phyloP scores from a whole-genome alignment of 2,113 vertebrate species.

The Neopipo cinnamomea region DNA sequence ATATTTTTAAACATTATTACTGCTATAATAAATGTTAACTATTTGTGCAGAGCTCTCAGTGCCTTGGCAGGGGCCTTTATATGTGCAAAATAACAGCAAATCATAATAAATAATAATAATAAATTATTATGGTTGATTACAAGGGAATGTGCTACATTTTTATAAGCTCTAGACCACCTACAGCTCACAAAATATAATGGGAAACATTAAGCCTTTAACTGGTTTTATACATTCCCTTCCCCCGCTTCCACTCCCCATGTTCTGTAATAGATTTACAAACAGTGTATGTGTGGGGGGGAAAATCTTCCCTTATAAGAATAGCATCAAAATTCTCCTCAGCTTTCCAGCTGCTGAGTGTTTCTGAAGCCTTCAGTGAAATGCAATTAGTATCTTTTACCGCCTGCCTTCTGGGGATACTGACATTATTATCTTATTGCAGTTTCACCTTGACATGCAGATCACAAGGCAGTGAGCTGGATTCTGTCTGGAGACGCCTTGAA shows the following conservation, averaged over 20 bases:
- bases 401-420: constrained; percentile 70
- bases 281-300: background rate
- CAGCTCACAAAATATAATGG: constrained; percentile 74
- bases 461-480: constrained; percentile 59
- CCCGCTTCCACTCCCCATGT: constrained; percentile 38
- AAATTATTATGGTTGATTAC: constrained; percentile 71
- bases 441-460: constrained; percentile 71
- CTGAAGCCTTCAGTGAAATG: constrained; percentile 73
- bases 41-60: constrained; percentile 40
- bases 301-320: constrained; percentile 50
- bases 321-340: constrained; percentile 69
- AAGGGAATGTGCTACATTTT: constrained; percentile 64
- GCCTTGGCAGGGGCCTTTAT: constrained; percentile 50
- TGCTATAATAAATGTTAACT: constrained; percentile 60
- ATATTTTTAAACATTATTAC: constrained; percentile 62
- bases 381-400: constrained; percentile 72
- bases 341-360: constrained; percentile 66
- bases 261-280: constrained; percentile 67
- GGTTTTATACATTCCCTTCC: constrained; percentile 55
- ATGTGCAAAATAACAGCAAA: constrained; percentile 49
- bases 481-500: constrained; percentile 54
- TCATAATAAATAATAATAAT: constrained; percentile 70
- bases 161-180: constrained; percentile 71
- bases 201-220: constrained; percentile 73
- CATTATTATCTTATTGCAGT: constrained; percentile 68